Percentiles rank a stretch among this genome's conserved stretches.
These are phyloP conservation scores for Ochropacha duplaris DNA, from an alignment of 2,888 invertebrate species.

Conservation along the genomic window DNA sequence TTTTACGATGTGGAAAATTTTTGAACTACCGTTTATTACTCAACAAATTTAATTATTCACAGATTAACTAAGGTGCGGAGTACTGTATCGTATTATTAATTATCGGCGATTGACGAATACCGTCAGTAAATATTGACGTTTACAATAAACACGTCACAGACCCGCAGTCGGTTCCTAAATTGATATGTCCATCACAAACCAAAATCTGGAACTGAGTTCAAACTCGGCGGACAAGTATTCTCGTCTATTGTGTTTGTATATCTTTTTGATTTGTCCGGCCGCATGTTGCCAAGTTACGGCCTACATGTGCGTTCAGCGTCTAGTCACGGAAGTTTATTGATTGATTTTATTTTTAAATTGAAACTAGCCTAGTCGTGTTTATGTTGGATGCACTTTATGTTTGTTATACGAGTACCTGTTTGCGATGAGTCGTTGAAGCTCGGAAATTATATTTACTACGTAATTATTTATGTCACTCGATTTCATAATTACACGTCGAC, in stretches of 20 bases:
- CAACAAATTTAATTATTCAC: too few species aligned
- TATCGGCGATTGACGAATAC: too few species aligned
- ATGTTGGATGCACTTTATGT: not conserved
- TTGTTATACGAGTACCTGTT: too few species aligned
- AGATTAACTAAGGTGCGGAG: too few species aligned
- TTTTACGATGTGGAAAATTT: too few species aligned
- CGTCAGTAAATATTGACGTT: not conserved
- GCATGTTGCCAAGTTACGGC: slow-evolving; percentile 4
- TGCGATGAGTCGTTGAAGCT: not conserved
- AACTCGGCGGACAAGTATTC: not conserved
- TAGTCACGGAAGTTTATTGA: slow-evolving; percentile 24
- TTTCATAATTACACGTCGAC: not conserved
- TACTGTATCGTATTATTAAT: too few species aligned
- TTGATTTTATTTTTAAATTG: slow-evolving; percentile 30
- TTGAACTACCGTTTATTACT: too few species aligned
- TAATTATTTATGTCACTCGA: not conserved
- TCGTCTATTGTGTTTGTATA: not conserved
- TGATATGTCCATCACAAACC: not conserved
- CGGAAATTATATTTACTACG: not conserved
- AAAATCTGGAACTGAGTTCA: not conserved
- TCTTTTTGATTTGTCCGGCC: not conserved
- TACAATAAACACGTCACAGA: not conserved
- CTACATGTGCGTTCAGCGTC: slow-evolving; percentile 8
- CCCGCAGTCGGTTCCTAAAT: not conserved
- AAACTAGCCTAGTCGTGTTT: slow-evolving; percentile 5